phyloP scores from a whole-genome alignment of 1,140 invertebrate species.

The Cyrtorhinus lividipennis region DNA sequence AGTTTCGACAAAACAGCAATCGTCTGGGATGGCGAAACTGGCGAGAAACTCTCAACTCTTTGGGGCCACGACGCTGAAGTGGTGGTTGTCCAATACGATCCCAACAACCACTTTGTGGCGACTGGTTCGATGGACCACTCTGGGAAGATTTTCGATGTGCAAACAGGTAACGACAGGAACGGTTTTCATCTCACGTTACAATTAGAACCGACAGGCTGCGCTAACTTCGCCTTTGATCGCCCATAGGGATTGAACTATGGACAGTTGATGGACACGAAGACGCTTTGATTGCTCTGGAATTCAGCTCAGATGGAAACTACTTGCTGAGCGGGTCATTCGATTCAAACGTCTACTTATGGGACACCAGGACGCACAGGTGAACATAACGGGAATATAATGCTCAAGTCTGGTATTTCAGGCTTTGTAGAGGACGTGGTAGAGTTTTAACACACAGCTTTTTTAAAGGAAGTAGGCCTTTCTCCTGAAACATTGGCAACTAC shows the following conservation, averaged over 20 bases:
- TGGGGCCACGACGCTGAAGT: conserved; percentile 60
- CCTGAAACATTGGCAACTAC: too few relatives aligned
- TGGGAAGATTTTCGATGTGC: conserved; percentile 51
- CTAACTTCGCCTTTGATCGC: too few relatives aligned
- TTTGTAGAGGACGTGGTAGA: too few relatives aligned
- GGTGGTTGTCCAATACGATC: conserved; percentile 50
- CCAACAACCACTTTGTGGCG: conserved; percentile 40
- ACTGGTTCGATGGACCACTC: conserved; percentile 63
- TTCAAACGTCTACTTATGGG: conserved; percentile 57
- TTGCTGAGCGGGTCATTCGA: conserved; percentile 67
- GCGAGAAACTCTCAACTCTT: conserved; percentile 49
- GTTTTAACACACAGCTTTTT: too few relatives aligned
- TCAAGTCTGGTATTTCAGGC: too few relatives aligned
- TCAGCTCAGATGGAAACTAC: conserved; percentile 49
- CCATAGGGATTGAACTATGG: conserved; percentile 43
- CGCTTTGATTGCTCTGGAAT: conserved; percentile 56
- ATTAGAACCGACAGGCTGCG: too few relatives aligned
- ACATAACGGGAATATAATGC: too few relatives aligned
- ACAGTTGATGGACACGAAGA: conserved; percentile 48
- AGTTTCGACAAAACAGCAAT: conserved; percentile 67
- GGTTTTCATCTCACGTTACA: too few relatives aligned
- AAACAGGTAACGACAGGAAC: conserved; percentile 34
- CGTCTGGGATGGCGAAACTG: conserved; percentile 50
- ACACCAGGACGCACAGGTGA: conserved; percentile 50
- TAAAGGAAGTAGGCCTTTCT: too few relatives aligned